Evolutionary conservation across 2,888 invertebrate species (phyloP).

Genomic region (Anthophora plumipes): DNA sequence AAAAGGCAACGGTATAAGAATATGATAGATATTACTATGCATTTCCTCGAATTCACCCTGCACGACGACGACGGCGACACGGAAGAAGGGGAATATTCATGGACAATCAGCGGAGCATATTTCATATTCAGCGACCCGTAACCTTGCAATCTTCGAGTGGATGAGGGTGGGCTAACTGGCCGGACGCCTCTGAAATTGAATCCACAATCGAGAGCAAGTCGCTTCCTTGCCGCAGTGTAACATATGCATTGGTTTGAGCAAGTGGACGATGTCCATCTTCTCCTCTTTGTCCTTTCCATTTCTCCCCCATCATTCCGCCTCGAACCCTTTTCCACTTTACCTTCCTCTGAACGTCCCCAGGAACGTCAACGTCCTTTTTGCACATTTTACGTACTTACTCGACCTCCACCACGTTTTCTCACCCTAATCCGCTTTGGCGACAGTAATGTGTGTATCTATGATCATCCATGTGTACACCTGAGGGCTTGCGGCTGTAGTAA

Average conservation of each 20-base stretch:
- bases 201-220: constrained; percentile 77
- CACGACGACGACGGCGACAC: constrained; percentile 9
- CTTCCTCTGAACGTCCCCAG: constrained; percentile 31
- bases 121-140: constrained; percentile 78
- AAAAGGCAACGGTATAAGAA: background rate
- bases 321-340: constrained; percentile 27
- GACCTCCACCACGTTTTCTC: constrained; percentile 55
- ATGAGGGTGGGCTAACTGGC: constrained; percentile 64
- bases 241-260: constrained; percentile 79
- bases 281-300: constrained; percentile 50
- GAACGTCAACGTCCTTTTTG: constrained; percentile 49
- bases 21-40: background rate
- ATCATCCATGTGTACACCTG: constrained; percentile 31
- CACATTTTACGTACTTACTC: constrained; percentile 50
- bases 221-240: constrained; percentile 71
- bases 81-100: constrained; percentile 60
- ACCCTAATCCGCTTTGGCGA: constrained; percentile 62
- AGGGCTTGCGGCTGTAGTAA: background rate
- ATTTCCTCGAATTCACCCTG: background rate
- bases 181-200: constrained; percentile 81
- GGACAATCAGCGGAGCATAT: constrained; percentile 77
- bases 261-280: constrained; percentile 71
- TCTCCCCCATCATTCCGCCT: constrained; percentile 12
- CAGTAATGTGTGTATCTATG: constrained; percentile 49
- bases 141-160: constrained; percentile 75